A percentile compares a stretch with the other conserved stretches of the same genome.
phyloP scores from a whole-genome alignment of 2,113 vertebrate species.

The Macquaria australasica region DNA sequence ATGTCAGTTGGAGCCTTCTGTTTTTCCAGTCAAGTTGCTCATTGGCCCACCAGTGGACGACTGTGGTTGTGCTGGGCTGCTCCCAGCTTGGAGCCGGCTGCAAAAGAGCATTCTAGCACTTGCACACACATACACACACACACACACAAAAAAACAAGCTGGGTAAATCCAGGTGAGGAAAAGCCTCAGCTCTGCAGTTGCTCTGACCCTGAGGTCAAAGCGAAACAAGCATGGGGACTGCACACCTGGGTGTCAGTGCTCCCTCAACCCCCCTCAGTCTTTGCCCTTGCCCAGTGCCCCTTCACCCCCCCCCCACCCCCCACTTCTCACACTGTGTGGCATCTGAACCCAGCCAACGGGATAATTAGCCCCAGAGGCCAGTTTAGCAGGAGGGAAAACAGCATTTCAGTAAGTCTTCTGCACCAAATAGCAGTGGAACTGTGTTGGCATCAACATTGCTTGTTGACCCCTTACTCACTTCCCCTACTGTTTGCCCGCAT shows the following conservation, averaged over 20 bases:
- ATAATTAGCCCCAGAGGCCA: slow-evolving; percentile 81
- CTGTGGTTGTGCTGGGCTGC: not conserved
- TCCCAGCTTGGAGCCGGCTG: slow-evolving; percentile 4
- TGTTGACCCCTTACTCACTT: slow-evolving; percentile 59
- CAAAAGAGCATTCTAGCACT: slow-evolving; percentile 22
- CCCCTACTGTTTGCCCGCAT: not conserved
- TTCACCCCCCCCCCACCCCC: slow-evolving; percentile 33
- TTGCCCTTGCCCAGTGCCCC: slow-evolving; percentile 65
- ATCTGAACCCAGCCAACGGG: slow-evolving; percentile 79
- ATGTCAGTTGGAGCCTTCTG: slow-evolving; percentile 59
- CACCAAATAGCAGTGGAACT: slow-evolving; percentile 73
- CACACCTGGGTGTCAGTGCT: slow-evolving; percentile 62
- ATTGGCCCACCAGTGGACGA: slow-evolving; percentile 42
- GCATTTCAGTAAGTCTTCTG: slow-evolving; percentile 74
- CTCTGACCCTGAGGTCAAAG: slow-evolving; percentile 47
- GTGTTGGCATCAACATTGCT: slow-evolving; percentile 57
- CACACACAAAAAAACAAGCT: not conserved
- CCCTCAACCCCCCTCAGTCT: slow-evolving; percentile 43
- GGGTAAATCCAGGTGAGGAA: slow-evolving; percentile 35
- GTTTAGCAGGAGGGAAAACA: slow-evolving; percentile 69
- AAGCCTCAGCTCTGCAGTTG: not conserved
- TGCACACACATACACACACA: not conserved
- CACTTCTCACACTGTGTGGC: slow-evolving; percentile 69
- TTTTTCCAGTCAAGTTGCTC: slow-evolving; percentile 44
- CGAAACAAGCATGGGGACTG: slow-evolving; percentile 35